phyloP scores from a whole-genome alignment of 2,888 invertebrate species.

The Fragum sueziense region DNA sequence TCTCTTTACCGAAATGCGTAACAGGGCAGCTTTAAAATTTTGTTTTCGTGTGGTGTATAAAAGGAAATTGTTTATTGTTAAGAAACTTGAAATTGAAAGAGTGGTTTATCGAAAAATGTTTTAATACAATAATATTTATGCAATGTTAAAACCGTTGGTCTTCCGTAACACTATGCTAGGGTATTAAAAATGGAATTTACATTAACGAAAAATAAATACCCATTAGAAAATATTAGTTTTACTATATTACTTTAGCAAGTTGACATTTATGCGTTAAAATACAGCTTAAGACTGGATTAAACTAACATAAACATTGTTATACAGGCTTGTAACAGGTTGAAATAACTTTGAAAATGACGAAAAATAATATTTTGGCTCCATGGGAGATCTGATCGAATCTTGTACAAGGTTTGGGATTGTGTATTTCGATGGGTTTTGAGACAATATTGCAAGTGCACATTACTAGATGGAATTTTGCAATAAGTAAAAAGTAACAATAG shows the following conservation, averaged over 20 bases:
- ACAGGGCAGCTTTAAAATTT: too few species aligned
- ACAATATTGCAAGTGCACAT: too few species aligned
- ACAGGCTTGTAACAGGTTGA: slow-evolving; percentile 9
- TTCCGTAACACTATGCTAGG: slow-evolving; percentile 3
- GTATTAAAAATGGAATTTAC: slow-evolving; percentile 18
- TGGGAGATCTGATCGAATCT: slow-evolving; percentile 20
- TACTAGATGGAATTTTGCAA: too few species aligned
- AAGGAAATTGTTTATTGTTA: slow-evolving; percentile 42
- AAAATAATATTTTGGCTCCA: slow-evolving; percentile 40
- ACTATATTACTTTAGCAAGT: slow-evolving; percentile 40
- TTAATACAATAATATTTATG: slow-evolving; percentile 56
- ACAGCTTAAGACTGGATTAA: slow-evolving; percentile 32
- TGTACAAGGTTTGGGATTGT: too few species aligned
- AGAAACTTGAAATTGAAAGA: neutral
- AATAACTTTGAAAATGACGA: slow-evolving; percentile 33
- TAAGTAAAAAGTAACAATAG: too few species aligned
- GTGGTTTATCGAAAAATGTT: slow-evolving; percentile 5
- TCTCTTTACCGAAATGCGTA: too few species aligned
- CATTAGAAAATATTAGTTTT: slow-evolving; percentile 49
- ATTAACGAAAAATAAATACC: slow-evolving; percentile 38
- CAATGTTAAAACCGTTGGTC: slow-evolving; percentile 41
- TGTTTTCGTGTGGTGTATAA: too few species aligned
- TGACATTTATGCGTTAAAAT: slow-evolving; percentile 47
- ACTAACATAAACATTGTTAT: slow-evolving; percentile 47
- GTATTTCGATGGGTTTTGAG: too few species aligned